A percentile compares a stretch with the other conserved stretches of the same genome.
These are phyloP conservation scores for Unio delphinus DNA, from an alignment of 2,888 invertebrate genomes.

Conservation along the genomic window DNA sequence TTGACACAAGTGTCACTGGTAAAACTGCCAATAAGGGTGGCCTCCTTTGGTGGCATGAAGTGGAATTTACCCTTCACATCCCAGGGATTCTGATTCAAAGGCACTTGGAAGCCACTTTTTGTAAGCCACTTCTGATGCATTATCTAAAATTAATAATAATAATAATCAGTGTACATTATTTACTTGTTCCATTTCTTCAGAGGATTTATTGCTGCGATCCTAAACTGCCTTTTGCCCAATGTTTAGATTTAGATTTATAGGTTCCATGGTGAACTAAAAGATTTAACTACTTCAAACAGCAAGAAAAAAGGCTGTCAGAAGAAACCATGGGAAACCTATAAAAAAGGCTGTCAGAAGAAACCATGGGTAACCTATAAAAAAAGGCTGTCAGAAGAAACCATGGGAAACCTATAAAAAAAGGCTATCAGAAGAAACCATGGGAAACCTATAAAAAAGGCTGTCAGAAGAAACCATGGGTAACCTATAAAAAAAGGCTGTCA, in stretches of 20 bases:
- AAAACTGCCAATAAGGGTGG: slow-evolving; percentile 81
- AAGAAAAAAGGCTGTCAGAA: neutral
- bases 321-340: neutral
- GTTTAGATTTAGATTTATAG: too few relatives aligned
- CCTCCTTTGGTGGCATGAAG: slow-evolving; percentile 79
- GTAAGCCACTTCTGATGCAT: slow-evolving; percentile 64
- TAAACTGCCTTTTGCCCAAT: too few relatives aligned
- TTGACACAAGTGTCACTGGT: slow-evolving; percentile 78
- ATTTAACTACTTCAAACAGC: neutral
- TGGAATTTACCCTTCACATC: slow-evolving; percentile 76
- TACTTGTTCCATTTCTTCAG: too few relatives aligned
- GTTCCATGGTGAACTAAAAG: neutral
- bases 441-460: neutral
- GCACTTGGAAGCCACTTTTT: slow-evolving; percentile 75
- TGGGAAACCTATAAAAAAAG: neutral
- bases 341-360: neutral
- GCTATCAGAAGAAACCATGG: neutral
- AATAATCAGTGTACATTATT: too few relatives aligned
- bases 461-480: too few relatives aligned
- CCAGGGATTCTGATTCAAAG: slow-evolving; percentile 74
- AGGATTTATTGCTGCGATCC: too few relatives aligned
- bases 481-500: neutral
- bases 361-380: neutral
- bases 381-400: neutral
- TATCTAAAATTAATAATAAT: slow-evolving; percentile 35